phyloP scores from a whole-genome alignment of 2,888 invertebrate genomes.

The Cheilosia vernalis region DNA sequence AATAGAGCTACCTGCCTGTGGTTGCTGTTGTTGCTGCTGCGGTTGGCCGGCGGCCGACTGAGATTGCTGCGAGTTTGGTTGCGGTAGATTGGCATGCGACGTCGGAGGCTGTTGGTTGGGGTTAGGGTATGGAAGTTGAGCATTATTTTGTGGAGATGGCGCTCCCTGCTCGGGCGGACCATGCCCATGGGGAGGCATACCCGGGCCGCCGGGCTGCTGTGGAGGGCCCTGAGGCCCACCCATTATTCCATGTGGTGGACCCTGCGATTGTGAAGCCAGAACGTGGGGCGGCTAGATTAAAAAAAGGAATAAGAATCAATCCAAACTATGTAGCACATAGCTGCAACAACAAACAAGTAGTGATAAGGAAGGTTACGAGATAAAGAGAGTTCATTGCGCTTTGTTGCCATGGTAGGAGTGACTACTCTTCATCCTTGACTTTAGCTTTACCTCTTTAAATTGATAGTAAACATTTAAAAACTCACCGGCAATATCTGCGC shows the following conservation, averaged over 20 bases:
- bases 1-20: constrained; percentile 70
- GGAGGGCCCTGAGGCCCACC: constrained; percentile 77
- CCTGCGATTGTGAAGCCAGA: constrained; percentile 82
- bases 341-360: too few relatives aligned
- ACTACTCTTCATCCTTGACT: neutral
- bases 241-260: constrained; percentile 82
- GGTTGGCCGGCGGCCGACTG: constrained; percentile 76
- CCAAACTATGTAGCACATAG: neutral
- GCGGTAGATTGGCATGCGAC: constrained; percentile 79
- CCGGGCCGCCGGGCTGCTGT: constrained; percentile 77
- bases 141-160: constrained; percentile 75
- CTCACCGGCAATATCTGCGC: constrained; percentile 94
- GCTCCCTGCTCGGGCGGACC: constrained; percentile 76
- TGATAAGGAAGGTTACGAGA: neutral
- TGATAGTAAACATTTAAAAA: constrained; percentile 56
- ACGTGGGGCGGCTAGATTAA: constrained; percentile 85
- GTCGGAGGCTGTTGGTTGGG: constrained; percentile 78
- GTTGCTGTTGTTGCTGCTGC: constrained; percentile 77
- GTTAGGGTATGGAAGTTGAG: constrained; percentile 80
- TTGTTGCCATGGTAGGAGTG: neutral
- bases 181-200: constrained; percentile 84
- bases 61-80: constrained; percentile 80
- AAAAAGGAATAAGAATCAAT: neutral
- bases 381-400: neutral
- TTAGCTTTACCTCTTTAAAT: neutral